phyloP scores from a whole-genome alignment of 2,113 vertebrate genomes.

The Silurus glanis region DNA sequence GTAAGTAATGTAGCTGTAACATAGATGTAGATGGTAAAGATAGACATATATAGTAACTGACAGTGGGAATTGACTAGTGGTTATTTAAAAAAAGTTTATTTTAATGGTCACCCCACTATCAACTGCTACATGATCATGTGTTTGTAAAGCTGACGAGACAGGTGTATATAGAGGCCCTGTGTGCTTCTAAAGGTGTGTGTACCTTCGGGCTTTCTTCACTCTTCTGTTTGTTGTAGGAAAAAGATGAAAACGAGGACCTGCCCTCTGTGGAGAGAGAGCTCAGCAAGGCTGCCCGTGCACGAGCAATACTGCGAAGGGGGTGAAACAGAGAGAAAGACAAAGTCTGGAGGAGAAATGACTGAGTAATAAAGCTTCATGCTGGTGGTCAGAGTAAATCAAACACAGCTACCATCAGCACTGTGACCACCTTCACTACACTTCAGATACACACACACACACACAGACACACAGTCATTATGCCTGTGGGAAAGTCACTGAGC shows the following conservation, averaged over 20 bases:
- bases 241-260: slow-evolving; percentile 89
- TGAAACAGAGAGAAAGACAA: neutral
- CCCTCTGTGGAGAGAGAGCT: slow-evolving; percentile 83
- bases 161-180: neutral
- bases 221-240: slow-evolving; percentile 90
- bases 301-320: slow-evolving; percentile 73
- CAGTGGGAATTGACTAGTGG: neutral
- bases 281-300: slow-evolving; percentile 83
- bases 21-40: neutral
- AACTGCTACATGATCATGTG: neutral
- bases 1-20: neutral
- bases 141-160: neutral
- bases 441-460: slow-evolving; percentile 3
- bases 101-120: neutral
- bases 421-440: slow-evolving; percentile 35
- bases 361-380: slow-evolving; percentile 13
- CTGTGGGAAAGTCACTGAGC: neutral
- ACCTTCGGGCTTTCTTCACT: slow-evolving; percentile 97
- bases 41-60: neutral
- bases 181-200: slow-evolving; percentile 35
- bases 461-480: neutral
- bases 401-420: slow-evolving; percentile 33
- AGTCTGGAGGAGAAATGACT: neutral
- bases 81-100: neutral
- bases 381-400: slow-evolving; percentile 34